Evolutionary conservation across 1,140 invertebrate species (phyloP).

Genomic region (Drosophila takahashii): DNA sequence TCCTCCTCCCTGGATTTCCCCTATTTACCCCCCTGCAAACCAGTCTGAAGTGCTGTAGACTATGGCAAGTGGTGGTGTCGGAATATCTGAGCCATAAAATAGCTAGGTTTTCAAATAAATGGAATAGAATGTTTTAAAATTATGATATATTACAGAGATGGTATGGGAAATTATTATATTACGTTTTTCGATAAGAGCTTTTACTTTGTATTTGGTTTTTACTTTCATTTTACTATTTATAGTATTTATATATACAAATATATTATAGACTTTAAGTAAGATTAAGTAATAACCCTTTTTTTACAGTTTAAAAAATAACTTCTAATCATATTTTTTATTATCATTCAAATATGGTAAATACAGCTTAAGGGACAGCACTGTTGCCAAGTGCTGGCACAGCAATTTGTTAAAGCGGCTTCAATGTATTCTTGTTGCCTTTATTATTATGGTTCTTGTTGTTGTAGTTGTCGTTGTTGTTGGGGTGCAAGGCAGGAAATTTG

Average conservation of each 20-base stretch:
- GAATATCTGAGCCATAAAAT: constrained; percentile 9
- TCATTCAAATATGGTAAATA: not conserved
- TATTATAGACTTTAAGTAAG: no score
- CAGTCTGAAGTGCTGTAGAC: constrained; percentile 59
- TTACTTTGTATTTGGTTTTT: no score
- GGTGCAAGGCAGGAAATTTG: constrained; percentile 73
- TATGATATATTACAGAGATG: no score
- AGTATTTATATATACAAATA: no score
- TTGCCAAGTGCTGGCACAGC: constrained; percentile 42
- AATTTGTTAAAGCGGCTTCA: constrained; percentile 62
- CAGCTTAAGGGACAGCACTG: constrained; percentile 8
- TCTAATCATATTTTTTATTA: no score
- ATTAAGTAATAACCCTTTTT: no score
- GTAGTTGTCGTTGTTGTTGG: constrained; percentile 27
- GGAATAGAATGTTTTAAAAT: not conserved
- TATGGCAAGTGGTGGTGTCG: constrained; percentile 21
- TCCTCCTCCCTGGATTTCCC: constrained; percentile 2
- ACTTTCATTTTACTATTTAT: no score
- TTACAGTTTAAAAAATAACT: no score
- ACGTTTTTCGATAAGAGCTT: no score
- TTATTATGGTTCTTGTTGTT: constrained; percentile 41
- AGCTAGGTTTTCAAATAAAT: constrained; percentile 1
- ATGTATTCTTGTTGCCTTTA: constrained; percentile 20
- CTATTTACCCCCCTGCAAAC: not conserved
- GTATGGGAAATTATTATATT: no score